Evolutionary conservation across 1,140 invertebrate genomes (phyloP).

Genomic region (Wasmannia auropunctata): DNA sequence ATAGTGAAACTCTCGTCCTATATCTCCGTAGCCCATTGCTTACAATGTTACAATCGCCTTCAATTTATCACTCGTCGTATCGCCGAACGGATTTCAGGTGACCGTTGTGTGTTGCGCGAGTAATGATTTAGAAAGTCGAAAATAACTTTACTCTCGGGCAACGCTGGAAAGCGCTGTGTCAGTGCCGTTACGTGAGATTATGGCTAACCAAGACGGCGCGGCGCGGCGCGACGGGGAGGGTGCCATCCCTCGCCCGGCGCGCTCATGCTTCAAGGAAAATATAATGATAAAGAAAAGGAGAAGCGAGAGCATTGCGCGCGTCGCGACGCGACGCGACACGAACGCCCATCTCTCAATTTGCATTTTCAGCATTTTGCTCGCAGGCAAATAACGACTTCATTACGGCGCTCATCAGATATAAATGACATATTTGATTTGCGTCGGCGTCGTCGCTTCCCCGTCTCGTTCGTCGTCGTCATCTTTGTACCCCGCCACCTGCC

Average conservation of each 20-base stretch:
- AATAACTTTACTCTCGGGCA: constrained; percentile 8
- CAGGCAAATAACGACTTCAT: constrained; percentile 80
- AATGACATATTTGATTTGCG: constrained; percentile 81
- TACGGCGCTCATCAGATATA: constrained; percentile 79
- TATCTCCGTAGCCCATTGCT: constrained; percentile 8
- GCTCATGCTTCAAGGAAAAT: constrained; percentile 57
- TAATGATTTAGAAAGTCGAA: constrained; percentile 35
- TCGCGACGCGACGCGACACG: constrained; percentile 26
- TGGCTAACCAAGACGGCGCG: constrained; percentile 38
- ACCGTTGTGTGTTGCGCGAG: constrained; percentile 12
- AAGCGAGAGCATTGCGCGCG: constrained; percentile 1
- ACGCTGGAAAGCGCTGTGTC: constrained; percentile 28
- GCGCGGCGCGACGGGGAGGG: not conserved
- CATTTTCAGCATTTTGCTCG: constrained; percentile 78
- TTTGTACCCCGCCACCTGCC: constrained; percentile 13
- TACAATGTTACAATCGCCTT: constrained; percentile 1
- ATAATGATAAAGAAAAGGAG: constrained; percentile 52
- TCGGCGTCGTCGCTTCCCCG: constrained; percentile 31
- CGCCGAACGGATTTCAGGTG: constrained; percentile 19
- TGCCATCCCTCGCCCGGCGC: not conserved
- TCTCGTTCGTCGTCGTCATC: constrained; percentile 24
- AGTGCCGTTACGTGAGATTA: constrained; percentile 48
- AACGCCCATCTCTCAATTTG: constrained; percentile 75
- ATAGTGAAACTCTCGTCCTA: constrained; percentile 21
- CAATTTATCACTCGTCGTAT: constrained; percentile 27